phyloP scores from a whole-genome alignment of 2,113 vertebrate genomes.

The Hippopotamus amphibius region DNA sequence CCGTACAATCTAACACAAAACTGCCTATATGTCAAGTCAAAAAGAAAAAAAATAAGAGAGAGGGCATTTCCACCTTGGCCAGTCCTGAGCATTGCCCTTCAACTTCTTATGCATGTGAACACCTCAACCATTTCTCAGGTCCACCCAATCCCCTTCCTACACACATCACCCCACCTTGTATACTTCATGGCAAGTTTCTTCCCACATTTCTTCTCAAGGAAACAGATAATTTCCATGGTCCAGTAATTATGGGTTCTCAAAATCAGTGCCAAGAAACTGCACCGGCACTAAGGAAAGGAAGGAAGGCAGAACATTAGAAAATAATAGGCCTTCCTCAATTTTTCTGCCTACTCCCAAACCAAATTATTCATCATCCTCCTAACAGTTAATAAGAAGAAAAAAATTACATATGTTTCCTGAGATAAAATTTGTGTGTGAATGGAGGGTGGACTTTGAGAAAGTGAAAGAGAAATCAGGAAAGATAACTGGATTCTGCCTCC shows the following conservation, averaged over 20 bases:
- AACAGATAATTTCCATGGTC: background rate
- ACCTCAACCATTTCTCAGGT: background rate
- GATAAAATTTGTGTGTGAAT: conserved; percentile 36
- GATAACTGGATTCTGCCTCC: background rate
- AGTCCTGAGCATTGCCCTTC: background rate
- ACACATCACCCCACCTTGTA: background rate
- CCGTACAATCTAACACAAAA: background rate
- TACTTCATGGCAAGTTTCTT: background rate
- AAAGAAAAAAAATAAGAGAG: too few relatives aligned
- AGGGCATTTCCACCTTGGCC: background rate
- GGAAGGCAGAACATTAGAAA: background rate
- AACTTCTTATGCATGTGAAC: background rate
- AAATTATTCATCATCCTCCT: background rate
- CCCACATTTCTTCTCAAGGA: conserved; percentile 57
- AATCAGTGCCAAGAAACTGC: conserved; percentile 1
- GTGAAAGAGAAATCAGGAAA: background rate
- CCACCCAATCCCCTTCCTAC: background rate
- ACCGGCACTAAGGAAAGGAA: background rate
- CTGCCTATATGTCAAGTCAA: background rate
- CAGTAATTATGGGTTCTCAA: conserved; percentile 24
- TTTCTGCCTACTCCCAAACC: conserved; percentile 10
- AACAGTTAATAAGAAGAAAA: conserved; percentile 41
- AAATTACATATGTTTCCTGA: conserved; percentile 57
- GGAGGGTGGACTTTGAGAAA: background rate
- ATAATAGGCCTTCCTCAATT: conserved; percentile 29